Conservation (phyloP, 1,140 invertebrate genomes). For the Magallana angulata region DNA sequence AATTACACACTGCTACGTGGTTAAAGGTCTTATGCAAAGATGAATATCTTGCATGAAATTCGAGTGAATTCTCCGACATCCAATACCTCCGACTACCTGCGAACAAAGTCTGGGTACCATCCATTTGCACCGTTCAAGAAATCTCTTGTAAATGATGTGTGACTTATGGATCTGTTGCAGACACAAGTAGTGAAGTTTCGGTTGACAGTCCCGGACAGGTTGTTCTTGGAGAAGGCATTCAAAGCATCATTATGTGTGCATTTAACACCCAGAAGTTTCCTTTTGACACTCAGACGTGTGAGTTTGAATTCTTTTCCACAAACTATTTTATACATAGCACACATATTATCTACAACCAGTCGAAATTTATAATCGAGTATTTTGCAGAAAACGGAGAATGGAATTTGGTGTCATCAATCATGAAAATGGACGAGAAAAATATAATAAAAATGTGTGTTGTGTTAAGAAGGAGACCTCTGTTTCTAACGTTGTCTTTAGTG, state of each 20-base stretch:
- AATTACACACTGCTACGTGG: no score
- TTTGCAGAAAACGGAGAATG: no score
- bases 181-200: background rate
- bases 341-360: background rate
- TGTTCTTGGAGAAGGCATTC: no score
- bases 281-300: slow-evolving; percentile 43
- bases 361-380: no score
- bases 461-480: no score
- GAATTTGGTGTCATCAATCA: no score
- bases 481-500: no score
- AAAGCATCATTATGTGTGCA: background rate
- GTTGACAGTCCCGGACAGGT: background rate
- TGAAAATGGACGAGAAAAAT: no score
- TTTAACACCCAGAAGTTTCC: slow-evolving; percentile 24
- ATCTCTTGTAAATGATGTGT: background rate
- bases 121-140: slow-evolving; percentile 2
- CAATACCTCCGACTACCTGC: background rate
- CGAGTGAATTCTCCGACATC: background rate
- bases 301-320: background rate
- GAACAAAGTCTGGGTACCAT: background rate
- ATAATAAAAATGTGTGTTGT: no score
- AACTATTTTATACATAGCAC: slow-evolving; percentile 11
- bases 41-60: background rate
- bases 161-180: no score
- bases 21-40: no score